Percentiles rank a stretch among this genome's conserved stretches.
These are phyloP conservation scores for Dicyrtomina minuta DNA, from an alignment of 2,888 invertebrate species.

Conservation along the genomic window DNA sequence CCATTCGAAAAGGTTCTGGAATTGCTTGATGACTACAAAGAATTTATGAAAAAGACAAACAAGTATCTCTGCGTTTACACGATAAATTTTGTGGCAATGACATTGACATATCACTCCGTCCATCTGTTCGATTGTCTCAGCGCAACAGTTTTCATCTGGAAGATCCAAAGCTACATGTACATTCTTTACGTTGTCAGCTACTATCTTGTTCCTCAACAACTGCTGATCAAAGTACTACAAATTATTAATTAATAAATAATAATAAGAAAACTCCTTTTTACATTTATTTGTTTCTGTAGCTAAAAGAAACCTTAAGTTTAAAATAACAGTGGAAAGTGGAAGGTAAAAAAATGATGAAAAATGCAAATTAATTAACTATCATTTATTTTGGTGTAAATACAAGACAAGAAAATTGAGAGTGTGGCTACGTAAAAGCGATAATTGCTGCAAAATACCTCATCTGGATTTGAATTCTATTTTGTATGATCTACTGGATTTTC, in stretches of 20 bases:
- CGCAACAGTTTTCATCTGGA: not conserved
- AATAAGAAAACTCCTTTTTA: too few species aligned
- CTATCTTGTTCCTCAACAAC: not conserved
- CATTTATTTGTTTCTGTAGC: too few species aligned
- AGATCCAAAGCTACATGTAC: conserved; percentile 14
- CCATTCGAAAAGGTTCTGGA: not conserved
- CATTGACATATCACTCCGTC: conserved; percentile 8
- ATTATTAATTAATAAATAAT: not conserved
- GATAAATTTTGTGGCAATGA: not conserved
- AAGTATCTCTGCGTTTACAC: not conserved
- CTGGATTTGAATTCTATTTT: not conserved
- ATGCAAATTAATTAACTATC: too few species aligned
- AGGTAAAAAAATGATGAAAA: too few species aligned
- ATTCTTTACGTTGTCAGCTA: not conserved
- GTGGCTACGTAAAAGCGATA: not conserved
- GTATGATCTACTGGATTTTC: not conserved
- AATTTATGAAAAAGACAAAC: not conserved
- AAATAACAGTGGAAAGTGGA: too few species aligned
- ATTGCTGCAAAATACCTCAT: not conserved
- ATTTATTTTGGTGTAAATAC: not conserved
- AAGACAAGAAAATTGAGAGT: conserved; percentile 5
- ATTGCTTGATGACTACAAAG: conserved; percentile 1
- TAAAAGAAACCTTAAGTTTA: too few species aligned
- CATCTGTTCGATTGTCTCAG: conserved; percentile 16
- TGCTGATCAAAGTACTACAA: not conserved